phyloP scores from a whole-genome alignment of 1,140 invertebrate genomes.

The Ectropis grisescens region DNA sequence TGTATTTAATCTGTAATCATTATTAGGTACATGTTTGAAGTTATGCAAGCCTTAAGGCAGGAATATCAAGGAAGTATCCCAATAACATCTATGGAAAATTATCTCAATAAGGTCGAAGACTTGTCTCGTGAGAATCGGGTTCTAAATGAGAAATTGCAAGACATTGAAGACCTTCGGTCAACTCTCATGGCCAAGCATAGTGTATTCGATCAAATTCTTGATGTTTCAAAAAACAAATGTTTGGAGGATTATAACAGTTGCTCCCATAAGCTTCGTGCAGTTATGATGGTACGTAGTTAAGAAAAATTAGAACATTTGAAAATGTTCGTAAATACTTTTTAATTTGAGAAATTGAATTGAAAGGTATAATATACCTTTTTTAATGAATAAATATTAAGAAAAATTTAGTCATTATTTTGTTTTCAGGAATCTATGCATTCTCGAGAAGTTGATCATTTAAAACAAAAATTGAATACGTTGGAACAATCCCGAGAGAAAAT shows the following conservation, averaged over 20 bases:
- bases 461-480: conserved; percentile 34
- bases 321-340: background rate
- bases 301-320: background rate
- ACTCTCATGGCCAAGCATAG: conserved; percentile 45
- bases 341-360: background rate
- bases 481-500: conserved; percentile 30
- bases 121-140: conserved; percentile 29
- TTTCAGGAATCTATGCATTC: conserved; percentile 34
- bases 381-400: background rate
- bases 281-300: conserved; percentile 35
- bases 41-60: conserved; percentile 42
- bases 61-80: conserved; percentile 60
- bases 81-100: conserved; percentile 43
- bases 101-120: conserved; percentile 37
- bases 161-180: conserved; percentile 44
- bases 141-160: conserved; percentile 33
- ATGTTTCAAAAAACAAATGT: conserved; percentile 35
- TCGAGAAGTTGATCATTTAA: conserved; percentile 35
- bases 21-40: conserved; percentile 47
- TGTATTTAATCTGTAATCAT: too few species aligned
- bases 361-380: background rate
- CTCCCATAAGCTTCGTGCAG: conserved; percentile 43
- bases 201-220: conserved; percentile 44
- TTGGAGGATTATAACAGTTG: conserved; percentile 34
- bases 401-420: background rate